A percentile compares a stretch with the other conserved stretches of the same genome.
phyloP scores from a whole-genome alignment of 1,140 invertebrate species.

The Linepithema humile region DNA sequence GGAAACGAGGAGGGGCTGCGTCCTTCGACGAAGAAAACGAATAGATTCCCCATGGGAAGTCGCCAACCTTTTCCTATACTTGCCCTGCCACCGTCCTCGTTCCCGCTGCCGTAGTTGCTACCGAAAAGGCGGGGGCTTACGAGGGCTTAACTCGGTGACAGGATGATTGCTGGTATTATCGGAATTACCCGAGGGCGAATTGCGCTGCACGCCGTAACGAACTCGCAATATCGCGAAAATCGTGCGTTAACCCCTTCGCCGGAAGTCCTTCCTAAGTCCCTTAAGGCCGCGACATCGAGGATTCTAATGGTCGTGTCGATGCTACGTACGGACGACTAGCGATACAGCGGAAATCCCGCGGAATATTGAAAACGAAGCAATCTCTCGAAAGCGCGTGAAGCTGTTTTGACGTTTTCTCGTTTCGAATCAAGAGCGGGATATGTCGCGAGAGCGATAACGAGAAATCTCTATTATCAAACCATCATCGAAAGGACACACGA shows the following conservation, averaged over 20 bases:
- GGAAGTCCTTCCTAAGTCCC: slow-evolving; percentile 23
- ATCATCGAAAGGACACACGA: background rate
- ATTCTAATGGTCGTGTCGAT: slow-evolving; percentile 1
- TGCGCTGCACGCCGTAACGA: slow-evolving; percentile 76
- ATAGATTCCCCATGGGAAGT: slow-evolving; percentile 82
- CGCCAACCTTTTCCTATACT: slow-evolving; percentile 71
- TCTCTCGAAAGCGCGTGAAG: background rate
- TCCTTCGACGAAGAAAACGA: slow-evolving; percentile 74
- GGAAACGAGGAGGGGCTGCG: background rate
- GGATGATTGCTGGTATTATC: slow-evolving; percentile 83
- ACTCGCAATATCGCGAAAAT: slow-evolving; percentile 80
- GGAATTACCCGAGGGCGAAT: slow-evolving; percentile 80
- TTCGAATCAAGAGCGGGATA: background rate
- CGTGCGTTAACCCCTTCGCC: slow-evolving; percentile 73
- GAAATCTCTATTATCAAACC: background rate
- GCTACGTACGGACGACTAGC: background rate
- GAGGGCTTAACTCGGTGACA: slow-evolving; percentile 81
- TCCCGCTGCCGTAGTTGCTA: slow-evolving; percentile 49
- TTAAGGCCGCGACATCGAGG: slow-evolving; percentile 24
- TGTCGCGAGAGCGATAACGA: background rate
- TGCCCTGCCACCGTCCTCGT: slow-evolving; percentile 11
- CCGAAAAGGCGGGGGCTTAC: slow-evolving; percentile 78
- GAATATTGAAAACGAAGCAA: slow-evolving; percentile 46
- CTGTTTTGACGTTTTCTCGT: too few relatives aligned
- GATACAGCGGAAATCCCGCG: slow-evolving; percentile 34